Conservation (phyloP, 2,113 vertebrate species). For the Psettodes erumei region DNA sequence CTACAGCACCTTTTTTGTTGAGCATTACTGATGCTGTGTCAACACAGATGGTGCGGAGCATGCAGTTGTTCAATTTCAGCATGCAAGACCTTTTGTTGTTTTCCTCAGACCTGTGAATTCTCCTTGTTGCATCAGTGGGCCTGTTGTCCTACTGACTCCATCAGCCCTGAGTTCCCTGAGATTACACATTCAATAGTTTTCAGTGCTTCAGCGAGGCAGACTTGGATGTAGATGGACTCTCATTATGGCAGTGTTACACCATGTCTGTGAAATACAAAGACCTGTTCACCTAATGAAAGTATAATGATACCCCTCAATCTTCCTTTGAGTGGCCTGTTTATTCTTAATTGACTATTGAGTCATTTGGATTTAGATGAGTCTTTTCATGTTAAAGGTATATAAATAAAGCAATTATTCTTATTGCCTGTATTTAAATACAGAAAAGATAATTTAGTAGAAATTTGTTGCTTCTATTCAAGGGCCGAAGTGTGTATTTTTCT, state of each 20-base stretch:
- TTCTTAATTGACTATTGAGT: conserved; percentile 31
- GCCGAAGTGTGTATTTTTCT: too few relatives aligned
- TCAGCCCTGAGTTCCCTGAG: neutral
- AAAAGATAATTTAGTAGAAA: neutral
- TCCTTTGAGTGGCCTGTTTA: conserved; percentile 13
- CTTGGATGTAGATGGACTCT: conserved; percentile 6
- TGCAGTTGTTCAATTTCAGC: too few relatives aligned
- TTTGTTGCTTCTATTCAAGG: neutral
- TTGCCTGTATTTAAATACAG: neutral
- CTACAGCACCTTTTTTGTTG: too few relatives aligned
- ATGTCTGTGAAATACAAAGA: conserved; percentile 33
- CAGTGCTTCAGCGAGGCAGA: neutral
- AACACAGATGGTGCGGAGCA: too few relatives aligned
- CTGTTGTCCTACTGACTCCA: neutral
- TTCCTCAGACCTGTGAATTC: neutral
- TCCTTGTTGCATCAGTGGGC: neutral
- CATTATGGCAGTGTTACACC: conserved; percentile 7
- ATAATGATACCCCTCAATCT: conserved; percentile 22
- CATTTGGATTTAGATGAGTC: conserved; percentile 17
- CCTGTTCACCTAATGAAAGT: conserved; percentile 34
- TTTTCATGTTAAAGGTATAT: conserved; percentile 1
- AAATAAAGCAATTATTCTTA: neutral
- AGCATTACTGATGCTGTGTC: too few relatives aligned
- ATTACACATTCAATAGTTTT: conserved; percentile 13
- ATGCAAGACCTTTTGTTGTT: neutral